Percentiles rank a stretch among this genome's conserved stretches.
Conservation (phyloP, 2,797 vertebrate genomes). For the Halcyon smyrnensis region DNA sequence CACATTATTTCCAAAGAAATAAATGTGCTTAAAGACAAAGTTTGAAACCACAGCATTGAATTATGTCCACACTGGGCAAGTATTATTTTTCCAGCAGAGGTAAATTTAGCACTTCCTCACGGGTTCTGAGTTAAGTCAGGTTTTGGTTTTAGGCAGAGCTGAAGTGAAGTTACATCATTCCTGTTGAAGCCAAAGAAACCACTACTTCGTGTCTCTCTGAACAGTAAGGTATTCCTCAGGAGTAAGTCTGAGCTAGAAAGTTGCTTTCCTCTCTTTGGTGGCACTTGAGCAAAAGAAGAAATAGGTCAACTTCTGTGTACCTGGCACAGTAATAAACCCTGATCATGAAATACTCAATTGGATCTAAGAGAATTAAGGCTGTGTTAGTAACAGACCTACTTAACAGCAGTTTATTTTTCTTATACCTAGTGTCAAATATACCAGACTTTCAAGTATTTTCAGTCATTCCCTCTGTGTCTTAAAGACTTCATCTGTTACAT, state of each 20-base stretch:
- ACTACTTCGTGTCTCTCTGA: background rate
- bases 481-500: background rate
- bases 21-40: background rate
- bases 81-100: background rate
- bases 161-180: background rate
- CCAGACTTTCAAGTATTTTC: background rate
- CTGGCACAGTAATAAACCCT: background rate
- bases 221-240: background rate
- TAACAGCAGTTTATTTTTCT: background rate
- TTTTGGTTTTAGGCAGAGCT: background rate
- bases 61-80: background rate
- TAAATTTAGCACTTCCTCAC: background rate
- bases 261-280: background rate
- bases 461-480: background rate
- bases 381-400: background rate
- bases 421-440: background rate
- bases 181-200: background rate
- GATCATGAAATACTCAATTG: background rate
- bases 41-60: background rate
- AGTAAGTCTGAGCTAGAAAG: background rate
- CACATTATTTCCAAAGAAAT: background rate
- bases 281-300: background rate
- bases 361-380: background rate
- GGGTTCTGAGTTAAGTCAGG: background rate
- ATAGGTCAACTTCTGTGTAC: background rate